A percentile compares a stretch with the other conserved stretches of the same genome.
Evolutionary conservation across 2,888 invertebrate species (phyloP).

Genomic region (Drosophila dives): DNA sequence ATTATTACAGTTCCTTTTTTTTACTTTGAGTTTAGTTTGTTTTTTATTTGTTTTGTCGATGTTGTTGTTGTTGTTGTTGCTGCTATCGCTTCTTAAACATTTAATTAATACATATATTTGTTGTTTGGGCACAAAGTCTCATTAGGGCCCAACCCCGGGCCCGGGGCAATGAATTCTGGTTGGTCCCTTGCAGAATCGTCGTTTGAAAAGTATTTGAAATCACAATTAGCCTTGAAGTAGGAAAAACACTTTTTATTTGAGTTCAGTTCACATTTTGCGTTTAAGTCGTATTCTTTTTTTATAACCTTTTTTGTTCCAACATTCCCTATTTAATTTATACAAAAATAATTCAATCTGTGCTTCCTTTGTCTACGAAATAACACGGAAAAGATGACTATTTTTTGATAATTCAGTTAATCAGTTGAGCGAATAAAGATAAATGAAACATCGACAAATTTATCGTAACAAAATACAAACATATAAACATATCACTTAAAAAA

Average conservation of each 20-base stretch:
- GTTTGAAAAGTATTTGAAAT: constrained; percentile 54
- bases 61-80: constrained; percentile 19
- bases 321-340: background rate
- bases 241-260: constrained; percentile 19
- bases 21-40: constrained; percentile 56
- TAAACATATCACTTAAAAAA: background rate
- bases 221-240: constrained; percentile 46
- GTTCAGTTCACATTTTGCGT: constrained; percentile 8
- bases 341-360: background rate
- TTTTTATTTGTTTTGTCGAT: constrained; percentile 21
- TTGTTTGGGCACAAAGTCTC: constrained; percentile 37
- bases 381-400: background rate
- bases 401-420: background rate
- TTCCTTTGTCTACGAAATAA: background rate
- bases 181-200: constrained; percentile 19
- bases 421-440: background rate
- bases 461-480: background rate
- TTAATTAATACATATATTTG: constrained; percentile 50
- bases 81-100: constrained; percentile 41
- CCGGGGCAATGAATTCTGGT: constrained; percentile 20
- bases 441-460: background rate
- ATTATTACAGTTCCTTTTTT: constrained; percentile 44
- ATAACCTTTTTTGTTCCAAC: background rate
- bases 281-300: background rate
- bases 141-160: constrained; percentile 33